phyloP scores from a whole-genome alignment of 2,888 invertebrate species.

The Clostera curtula region DNA sequence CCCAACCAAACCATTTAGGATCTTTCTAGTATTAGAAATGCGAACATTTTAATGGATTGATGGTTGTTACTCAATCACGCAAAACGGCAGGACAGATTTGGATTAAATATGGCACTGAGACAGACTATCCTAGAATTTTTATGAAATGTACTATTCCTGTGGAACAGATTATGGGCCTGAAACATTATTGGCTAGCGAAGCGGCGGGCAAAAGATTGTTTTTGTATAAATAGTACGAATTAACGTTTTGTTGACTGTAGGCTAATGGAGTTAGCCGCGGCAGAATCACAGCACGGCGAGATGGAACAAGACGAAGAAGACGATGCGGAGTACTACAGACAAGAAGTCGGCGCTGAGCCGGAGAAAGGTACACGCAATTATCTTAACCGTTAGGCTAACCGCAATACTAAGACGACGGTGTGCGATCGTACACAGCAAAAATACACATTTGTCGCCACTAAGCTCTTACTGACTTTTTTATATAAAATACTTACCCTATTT shows the following conservation, averaged over 20 bases:
- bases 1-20: too few species aligned
- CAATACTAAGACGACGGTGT: neutral
- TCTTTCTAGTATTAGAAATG: too few species aligned
- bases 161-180: too few species aligned
- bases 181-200: too few species aligned
- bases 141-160: too few species aligned
- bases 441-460: neutral
- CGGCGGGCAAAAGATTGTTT: neutral
- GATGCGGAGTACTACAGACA: constrained; percentile 84
- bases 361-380: constrained; percentile 75
- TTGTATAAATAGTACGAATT: neutral
- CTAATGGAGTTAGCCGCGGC: constrained; percentile 69
- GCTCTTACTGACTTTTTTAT: too few species aligned
- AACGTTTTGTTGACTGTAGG: constrained; percentile 23
- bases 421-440: neutral
- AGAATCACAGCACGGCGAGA: constrained; percentile 62
- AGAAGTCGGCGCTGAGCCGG: constrained; percentile 93
- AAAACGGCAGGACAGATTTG: too few species aligned
- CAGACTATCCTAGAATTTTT: too few species aligned
- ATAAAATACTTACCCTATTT: too few species aligned
- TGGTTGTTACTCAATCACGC: too few species aligned
- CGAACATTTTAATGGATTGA: too few species aligned
- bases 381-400: constrained; percentile 3
- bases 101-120: too few species aligned
- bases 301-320: constrained; percentile 79